Percentiles rank a stretch among this genome's conserved stretches.
Evolutionary conservation across 2,113 vertebrate genomes (phyloP).

Genomic region (Astur gentilis): DNA sequence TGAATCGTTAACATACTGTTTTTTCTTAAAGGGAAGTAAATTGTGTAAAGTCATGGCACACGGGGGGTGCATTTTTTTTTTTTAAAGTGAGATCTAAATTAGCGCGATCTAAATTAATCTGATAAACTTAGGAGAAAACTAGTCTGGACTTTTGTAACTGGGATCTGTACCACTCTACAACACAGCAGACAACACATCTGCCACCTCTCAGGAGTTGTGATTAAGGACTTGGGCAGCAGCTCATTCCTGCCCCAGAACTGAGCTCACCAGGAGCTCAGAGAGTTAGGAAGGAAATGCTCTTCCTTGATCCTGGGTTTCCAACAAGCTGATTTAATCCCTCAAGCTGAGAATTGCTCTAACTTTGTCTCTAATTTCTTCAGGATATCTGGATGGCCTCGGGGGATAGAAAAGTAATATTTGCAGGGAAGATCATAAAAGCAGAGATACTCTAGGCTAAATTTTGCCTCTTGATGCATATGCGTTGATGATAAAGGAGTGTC

Average conservation of each 20-base stretch:
- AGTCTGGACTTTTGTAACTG: background rate
- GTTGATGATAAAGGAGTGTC: background rate
- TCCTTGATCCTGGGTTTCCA: background rate
- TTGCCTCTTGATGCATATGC: background rate
- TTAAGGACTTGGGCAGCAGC: background rate
- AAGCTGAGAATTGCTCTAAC: background rate
- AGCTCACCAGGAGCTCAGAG: background rate
- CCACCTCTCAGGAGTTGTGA: background rate
- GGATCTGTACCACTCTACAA: background rate
- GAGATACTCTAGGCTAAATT: background rate
- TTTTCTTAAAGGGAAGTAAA: constrained; percentile 7
- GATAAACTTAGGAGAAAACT: background rate
- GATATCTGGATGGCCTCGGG: background rate
- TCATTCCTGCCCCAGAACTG: background rate
- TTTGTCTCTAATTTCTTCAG: constrained; percentile 16
- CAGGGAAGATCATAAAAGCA: background rate
- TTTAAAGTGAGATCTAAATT: background rate
- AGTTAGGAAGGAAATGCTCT: background rate
- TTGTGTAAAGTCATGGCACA: background rate
- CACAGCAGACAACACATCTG: background rate
- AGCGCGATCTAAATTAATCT: background rate
- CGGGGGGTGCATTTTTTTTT: background rate
- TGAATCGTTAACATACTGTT: background rate
- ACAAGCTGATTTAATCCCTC: background rate
- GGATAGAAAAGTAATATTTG: constrained; percentile 17